phyloP scores from a whole-genome alignment of 23 tunicate species.

The Phallusia fumigata region DNA sequence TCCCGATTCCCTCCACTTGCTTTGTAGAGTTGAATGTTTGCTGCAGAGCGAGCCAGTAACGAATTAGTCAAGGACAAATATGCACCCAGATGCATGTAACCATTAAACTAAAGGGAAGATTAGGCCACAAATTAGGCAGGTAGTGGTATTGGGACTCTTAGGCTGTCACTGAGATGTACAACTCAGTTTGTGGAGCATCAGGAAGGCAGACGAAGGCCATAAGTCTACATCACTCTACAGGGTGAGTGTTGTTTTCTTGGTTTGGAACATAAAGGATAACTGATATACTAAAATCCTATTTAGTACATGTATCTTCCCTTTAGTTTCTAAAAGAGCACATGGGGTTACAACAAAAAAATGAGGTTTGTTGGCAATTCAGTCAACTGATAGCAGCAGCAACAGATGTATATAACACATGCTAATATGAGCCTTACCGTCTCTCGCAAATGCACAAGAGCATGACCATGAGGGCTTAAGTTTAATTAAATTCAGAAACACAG shows the following conservation, averaged over 20 bases:
- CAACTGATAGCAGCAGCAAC: neutral
- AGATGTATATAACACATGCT: neutral
- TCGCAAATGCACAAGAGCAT: neutral
- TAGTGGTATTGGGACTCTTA: no score
- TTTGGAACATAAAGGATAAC: no score
- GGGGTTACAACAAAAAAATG: no score
- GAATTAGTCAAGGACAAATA: neutral
- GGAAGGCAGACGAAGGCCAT: no score
- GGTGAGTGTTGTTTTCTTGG: no score
- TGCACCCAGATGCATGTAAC: neutral
- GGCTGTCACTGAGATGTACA: no score
- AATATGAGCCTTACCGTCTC: conserved; percentile 2
- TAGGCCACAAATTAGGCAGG: no score
- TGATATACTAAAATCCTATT: no score
- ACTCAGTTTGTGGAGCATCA: no score
- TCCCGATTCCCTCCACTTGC: conserved; percentile 84
- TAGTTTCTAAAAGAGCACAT: no score
- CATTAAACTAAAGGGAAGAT: neutral
- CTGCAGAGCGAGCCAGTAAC: neutral
- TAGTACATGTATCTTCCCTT: no score
- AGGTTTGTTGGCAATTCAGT: neutral
- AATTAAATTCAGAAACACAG: neutral
- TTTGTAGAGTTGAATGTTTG: conserved; percentile 52
- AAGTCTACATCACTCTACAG: no score
- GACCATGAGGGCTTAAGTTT: neutral